Percentiles rank a stretch among this genome's conserved stretches.
These are phyloP conservation scores for Austrofundulus limnaeus DNA, from an alignment of 2,113 vertebrate species.

Conservation along the genomic window DNA sequence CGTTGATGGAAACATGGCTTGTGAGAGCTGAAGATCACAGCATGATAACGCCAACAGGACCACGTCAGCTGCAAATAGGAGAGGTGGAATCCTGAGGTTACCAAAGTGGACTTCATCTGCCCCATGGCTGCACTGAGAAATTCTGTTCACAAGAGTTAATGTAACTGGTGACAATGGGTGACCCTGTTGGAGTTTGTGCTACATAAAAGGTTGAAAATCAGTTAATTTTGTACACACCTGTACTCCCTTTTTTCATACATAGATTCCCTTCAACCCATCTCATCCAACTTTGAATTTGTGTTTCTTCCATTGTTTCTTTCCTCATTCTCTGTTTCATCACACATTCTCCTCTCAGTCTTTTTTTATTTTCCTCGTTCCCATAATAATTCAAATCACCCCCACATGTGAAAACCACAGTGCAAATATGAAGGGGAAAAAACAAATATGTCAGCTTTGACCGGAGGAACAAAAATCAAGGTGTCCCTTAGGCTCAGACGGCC, in stretches of 20 bases:
- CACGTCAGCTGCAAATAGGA: too few species aligned
- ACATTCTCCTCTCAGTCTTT: conserved; percentile 45
- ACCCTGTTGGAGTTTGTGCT: too few species aligned
- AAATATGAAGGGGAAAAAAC: conserved; percentile 34
- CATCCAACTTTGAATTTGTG: conserved; percentile 34
- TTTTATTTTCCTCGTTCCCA: conserved; percentile 49
- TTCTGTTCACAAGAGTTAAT: too few species aligned
- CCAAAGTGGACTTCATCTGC: too few species aligned
- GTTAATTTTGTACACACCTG: conserved; percentile 31
- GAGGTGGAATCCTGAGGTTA: too few species aligned
- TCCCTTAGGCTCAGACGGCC: conserved; percentile 7
- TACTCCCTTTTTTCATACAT: conserved; percentile 31
- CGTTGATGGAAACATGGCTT: too few species aligned
- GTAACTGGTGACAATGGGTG: too few species aligned
- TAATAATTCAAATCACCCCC: conserved; percentile 32
- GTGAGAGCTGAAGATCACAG: too few species aligned
- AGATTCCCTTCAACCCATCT: conserved; percentile 33
- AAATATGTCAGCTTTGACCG: conserved; percentile 44
- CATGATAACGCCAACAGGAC: too few species aligned
- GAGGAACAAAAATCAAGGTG: conserved; percentile 44
- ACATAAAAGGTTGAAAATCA: conserved; percentile 53
- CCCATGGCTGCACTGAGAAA: too few species aligned
- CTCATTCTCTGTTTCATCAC: conserved; percentile 56
- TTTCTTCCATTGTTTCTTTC: conserved; percentile 41
- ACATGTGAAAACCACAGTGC: conserved; percentile 29